Evolutionary conservation across 1,140 invertebrate genomes (phyloP).

Genomic region (Proales similis): DNA sequence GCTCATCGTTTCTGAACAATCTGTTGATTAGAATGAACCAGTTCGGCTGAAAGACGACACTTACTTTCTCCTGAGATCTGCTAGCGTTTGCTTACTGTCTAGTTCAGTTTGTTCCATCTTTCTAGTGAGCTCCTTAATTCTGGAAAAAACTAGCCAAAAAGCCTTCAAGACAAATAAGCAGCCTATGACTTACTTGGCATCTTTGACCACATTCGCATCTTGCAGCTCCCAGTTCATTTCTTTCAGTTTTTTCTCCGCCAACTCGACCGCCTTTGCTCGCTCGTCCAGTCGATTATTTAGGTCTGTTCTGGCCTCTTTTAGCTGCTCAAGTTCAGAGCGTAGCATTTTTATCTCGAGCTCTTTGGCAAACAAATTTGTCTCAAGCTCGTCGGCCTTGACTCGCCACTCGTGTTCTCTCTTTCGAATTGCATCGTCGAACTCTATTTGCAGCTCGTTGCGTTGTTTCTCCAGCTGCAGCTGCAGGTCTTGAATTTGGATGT

Average conservation of each 20-base stretch:
- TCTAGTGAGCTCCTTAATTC: conserved; percentile 45
- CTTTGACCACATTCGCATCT: conserved; percentile 45
- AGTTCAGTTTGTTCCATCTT: conserved; percentile 43
- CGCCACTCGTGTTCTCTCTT: conserved; percentile 50
- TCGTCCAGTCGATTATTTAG: too few relatives aligned
- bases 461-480: conserved; percentile 49
- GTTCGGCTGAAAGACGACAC: not conserved
- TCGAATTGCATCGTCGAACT: conserved; percentile 49
- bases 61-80: conserved; percentile 42
- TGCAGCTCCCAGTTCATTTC: conserved; percentile 48
- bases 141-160: conserved; percentile 34
- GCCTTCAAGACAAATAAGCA: not conserved
- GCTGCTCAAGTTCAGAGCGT: conserved; percentile 7
- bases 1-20: too few relatives aligned
- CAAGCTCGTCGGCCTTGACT: conserved; percentile 47
- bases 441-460: conserved; percentile 41
- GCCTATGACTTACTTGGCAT: conserved; percentile 42
- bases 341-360: conserved; percentile 44
- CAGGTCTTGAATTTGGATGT: conserved; percentile 45
- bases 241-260: conserved; percentile 45
- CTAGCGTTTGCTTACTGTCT: conserved; percentile 42
- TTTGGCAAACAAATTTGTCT: conserved; percentile 44
- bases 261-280: conserved; percentile 39
- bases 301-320: conserved; percentile 42
- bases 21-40: not conserved